Evolutionary conservation across 2,888 invertebrate genomes (phyloP).

Genomic region (Apodemia duryi): DNA sequence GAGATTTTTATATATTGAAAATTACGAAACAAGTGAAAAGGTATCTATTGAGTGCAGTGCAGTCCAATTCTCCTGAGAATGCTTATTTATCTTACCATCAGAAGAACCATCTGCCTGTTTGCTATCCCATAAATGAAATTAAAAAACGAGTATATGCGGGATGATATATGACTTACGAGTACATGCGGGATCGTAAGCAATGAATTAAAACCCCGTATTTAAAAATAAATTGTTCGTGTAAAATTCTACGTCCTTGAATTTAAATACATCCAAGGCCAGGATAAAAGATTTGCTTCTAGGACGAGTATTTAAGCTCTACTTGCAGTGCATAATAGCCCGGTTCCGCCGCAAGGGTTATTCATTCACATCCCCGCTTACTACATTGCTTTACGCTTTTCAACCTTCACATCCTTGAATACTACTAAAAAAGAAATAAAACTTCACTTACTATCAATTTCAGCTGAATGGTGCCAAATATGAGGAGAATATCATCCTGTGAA

Average conservation of each 20-base stretch:
- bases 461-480: constrained; percentile 71
- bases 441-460: constrained; percentile 59
- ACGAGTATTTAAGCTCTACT: constrained; percentile 10
- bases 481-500: constrained; percentile 72
- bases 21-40: no score
- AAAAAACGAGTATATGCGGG: no score
- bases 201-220: not conserved
- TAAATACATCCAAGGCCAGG: constrained; percentile 6
- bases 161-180: no score
- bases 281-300: not conserved
- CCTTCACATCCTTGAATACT: not conserved
- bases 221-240: constrained; percentile 1
- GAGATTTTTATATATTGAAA: no score
- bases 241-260: constrained; percentile 9
- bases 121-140: no score
- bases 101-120: no score
- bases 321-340: not conserved
- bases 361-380: constrained; percentile 2
- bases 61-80: no score
- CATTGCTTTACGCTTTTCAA: constrained; percentile 10
- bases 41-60: no score
- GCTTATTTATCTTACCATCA: no score
- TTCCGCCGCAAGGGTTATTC: constrained; percentile 5
- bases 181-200: no score
- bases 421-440: constrained; percentile 18